phyloP scores from a whole-genome alignment of 2,797 vertebrate genomes.

The Lutjanus campechanus region DNA sequence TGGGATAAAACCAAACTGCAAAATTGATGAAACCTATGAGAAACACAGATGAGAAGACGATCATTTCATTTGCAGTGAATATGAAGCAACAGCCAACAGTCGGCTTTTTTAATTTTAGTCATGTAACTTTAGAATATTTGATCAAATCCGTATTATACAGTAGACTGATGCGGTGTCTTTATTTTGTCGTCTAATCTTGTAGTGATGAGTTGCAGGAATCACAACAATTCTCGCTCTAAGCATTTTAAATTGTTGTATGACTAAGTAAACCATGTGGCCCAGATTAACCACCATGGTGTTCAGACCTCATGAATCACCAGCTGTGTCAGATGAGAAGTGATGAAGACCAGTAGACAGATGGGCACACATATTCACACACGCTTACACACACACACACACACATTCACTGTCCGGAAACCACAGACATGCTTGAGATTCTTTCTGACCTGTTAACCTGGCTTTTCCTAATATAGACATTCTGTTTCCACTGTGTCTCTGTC shows the following conservation, averaged over 20 bases:
- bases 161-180: not conserved
- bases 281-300: constrained; percentile 31
- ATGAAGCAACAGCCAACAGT: not conserved
- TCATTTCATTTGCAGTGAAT: not conserved
- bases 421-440: constrained; percentile 69
- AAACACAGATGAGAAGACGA: not conserved
- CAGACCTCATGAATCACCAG: constrained; percentile 50
- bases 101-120: not conserved
- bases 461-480: constrained; percentile 69
- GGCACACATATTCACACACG: constrained; percentile 31
- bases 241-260: constrained; percentile 40
- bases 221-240: constrained; percentile 21
- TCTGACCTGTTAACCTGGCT: constrained; percentile 64
- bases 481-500: constrained; percentile 21
- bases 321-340: constrained; percentile 30
- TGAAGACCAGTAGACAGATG: constrained; percentile 45
- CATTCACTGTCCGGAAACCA: constrained; percentile 63
- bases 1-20: not conserved
- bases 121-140: not conserved
- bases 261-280: constrained; percentile 42
- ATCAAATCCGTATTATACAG: not conserved
- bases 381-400: constrained; percentile 15
- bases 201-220: constrained; percentile 20
- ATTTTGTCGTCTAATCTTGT: constrained; percentile 8
- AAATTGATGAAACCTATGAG: not conserved